phyloP scores from a whole-genome alignment of 2,113 vertebrate species.

The Anhinga anhinga region DNA sequence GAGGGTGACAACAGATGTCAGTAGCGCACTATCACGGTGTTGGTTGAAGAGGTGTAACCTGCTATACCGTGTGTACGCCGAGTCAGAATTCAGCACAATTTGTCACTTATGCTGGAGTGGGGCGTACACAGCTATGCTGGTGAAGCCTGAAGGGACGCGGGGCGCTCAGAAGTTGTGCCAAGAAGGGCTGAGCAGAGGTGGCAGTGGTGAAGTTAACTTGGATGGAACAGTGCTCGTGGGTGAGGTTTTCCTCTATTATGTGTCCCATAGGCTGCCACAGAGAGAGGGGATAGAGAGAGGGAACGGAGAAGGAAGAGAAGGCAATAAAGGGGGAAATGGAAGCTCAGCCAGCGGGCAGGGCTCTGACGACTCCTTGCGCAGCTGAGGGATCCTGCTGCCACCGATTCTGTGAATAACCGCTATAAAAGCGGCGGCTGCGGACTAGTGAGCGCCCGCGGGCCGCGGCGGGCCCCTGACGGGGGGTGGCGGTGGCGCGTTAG shows the following conservation, averaged over 20 bases:
- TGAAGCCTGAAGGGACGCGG: background rate
- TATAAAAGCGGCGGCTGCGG: background rate
- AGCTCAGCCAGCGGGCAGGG: background rate
- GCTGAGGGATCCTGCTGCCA: background rate
- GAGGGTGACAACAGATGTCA: background rate
- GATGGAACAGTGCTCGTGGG: background rate
- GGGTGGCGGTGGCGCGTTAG: rapidly evolving
- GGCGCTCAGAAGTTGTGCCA: background rate
- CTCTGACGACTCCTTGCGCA: background rate
- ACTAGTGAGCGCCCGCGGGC: rapidly evolving
- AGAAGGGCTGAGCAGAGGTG: rapidly evolving
- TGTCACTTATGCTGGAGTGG: background rate
- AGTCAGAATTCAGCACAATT: background rate
- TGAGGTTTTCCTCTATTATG: background rate
- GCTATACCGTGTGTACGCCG: rapidly evolving
- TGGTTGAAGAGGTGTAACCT: background rate
- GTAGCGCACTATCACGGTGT: background rate
- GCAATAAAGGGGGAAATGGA: background rate
- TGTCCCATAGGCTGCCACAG: background rate
- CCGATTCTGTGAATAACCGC: rapidly evolving
- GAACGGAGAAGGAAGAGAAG: background rate
- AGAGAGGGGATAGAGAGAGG: background rate
- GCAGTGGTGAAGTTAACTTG: background rate
- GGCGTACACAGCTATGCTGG: background rate
- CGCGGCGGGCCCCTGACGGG: rapidly evolving